Evolutionary conservation across 2,888 invertebrate genomes (phyloP), one percentile per base, ranked within the genome.

Genomic region (Dascillus cervinus): DNA sequence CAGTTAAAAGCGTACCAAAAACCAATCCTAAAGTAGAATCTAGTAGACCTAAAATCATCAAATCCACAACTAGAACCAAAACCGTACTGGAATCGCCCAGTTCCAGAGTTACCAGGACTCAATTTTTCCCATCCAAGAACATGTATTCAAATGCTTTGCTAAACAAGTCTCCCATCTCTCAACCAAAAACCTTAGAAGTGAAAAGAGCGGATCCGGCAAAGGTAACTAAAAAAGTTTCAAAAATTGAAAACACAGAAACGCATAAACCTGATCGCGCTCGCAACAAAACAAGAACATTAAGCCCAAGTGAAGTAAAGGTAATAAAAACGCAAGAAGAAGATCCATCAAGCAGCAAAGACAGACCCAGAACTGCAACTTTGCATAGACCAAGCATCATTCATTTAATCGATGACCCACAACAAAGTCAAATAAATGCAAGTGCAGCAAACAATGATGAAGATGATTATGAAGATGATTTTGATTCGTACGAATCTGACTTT

Each of bases 401-500:
- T 29, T 46, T 46, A 9, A 61, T 61, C 35, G 56, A 60, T 27
- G 59, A 53, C 11, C n/a, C n/a, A n/a, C n/a, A n/a, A n/a, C n/a
- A n/a, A n/a, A n/a, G n/a, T n/a, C 4, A 6, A 17, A 17, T 17
- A 17, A 61, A 60, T 3, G 62, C 61, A 11, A 58, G 56, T 9
- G 55, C 43, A 13, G 49, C 52, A 6, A 38, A 39, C 24, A 17
- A 17, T 17, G 8, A 4, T 17, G 17, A 17, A 6, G 4, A 46
- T 13, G 56, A 63, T 10, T 72, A 72, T 43, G 71, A 72, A 23
- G 72, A 72, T 47, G 73, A 73, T 50, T 73, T 73, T 48, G 72
- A 73, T 38, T 71, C 72, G 0, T 73, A 73, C 46, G 72, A 71
- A 49, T 72, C 72, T 1, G 73, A 73, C 53, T 73, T 73, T 45